Conservation (phyloP, 2,113 vertebrate species). For the Pholis gunnellus region DNA sequence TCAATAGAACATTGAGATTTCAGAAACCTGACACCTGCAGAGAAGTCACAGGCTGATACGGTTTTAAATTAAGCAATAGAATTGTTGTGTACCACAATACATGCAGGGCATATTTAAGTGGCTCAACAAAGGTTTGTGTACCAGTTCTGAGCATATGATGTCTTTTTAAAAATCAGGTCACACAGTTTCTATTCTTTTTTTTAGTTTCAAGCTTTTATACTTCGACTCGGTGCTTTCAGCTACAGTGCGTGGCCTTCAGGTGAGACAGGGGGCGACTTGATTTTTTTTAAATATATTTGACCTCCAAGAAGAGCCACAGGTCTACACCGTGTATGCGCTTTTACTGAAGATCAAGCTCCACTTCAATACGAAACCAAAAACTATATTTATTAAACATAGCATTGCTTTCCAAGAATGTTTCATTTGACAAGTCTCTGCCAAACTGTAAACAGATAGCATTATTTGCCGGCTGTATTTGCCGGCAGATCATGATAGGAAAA, state of each 20-base stretch:
- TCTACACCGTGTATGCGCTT: not conserved
- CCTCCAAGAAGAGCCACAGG: constrained; percentile 3
- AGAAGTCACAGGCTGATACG: constrained; percentile 8
- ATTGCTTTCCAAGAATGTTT: not conserved
- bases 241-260: not conserved
- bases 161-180: not conserved
- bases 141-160: not conserved
- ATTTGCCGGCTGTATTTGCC: constrained; percentile 24
- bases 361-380: constrained; percentile 8
- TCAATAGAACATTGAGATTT: constrained; percentile 24
- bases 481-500: not conserved
- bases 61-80: constrained; percentile 3
- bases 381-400: not conserved
- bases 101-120: constrained; percentile 2
- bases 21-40: constrained; percentile 10
- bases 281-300: constrained; percentile 12
- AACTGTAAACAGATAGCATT: constrained; percentile 8
- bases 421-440: not conserved
- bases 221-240: not conserved
- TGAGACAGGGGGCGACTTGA: not conserved
- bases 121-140: not conserved
- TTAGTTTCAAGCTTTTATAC: constrained; percentile 16
- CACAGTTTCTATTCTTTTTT: not conserved
- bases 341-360: not conserved
- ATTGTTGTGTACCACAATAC: not conserved